Conservation (phyloP, 2,113 vertebrate genomes). For the Chloropsis hardwickii region DNA sequence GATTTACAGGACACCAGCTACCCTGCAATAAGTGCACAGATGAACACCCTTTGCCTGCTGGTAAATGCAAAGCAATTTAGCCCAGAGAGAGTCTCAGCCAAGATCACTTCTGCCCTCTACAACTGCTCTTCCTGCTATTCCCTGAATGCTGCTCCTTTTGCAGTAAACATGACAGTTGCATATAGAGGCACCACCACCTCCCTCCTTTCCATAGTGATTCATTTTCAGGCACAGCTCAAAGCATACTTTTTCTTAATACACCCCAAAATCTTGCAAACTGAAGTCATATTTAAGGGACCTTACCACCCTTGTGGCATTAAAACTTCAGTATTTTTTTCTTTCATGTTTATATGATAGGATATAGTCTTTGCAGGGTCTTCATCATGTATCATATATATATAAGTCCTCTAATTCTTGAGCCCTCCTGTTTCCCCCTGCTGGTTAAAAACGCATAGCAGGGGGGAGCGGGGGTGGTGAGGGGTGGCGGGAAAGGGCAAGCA, state of each 20-base stretch:
- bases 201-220: background rate
- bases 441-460: background rate
- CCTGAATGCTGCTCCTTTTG: background rate
- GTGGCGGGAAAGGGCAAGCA: background rate
- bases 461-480: background rate
- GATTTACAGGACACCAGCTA: constrained; percentile 13
- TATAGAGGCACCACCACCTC: background rate
- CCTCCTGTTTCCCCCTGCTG: constrained; percentile 10
- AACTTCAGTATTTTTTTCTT: background rate
- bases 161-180: background rate
- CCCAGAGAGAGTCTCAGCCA: background rate
- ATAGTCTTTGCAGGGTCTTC: background rate
- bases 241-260: background rate
- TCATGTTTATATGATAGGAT: background rate
- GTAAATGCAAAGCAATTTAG: background rate
- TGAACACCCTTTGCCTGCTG: background rate
- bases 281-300: background rate
- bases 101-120: background rate
- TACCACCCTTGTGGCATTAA: background rate
- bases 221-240: background rate
- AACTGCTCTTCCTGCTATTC: background rate
- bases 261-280: background rate
- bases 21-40: background rate
- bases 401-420: background rate
- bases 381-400: background rate